Conservation (phyloP, 2,797 vertebrate species). For the Pteropus rufus region DNA sequence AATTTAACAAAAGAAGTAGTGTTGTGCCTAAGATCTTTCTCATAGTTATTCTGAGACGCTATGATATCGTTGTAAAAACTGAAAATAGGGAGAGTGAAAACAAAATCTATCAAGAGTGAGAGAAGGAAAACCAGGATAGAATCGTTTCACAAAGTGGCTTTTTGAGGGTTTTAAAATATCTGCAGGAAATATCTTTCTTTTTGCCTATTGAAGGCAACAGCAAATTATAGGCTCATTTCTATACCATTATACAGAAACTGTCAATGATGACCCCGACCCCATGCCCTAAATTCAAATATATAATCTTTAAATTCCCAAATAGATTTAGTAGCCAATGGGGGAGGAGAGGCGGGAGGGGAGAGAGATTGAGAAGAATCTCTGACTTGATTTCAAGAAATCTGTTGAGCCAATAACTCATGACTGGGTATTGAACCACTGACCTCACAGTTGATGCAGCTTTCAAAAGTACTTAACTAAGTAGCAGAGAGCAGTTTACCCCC, state of each 20-base stretch:
- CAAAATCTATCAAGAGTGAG: too few species aligned
- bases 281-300: background rate
- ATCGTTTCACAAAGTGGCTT: background rate
- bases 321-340: background rate
- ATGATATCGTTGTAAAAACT: background rate
- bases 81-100: background rate
- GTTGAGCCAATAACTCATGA: background rate
- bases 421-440: conserved; percentile 34
- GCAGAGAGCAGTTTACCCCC: conserved; percentile 45
- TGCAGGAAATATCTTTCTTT: background rate
- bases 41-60: background rate
- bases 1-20: conserved; percentile 13
- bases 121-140: background rate
- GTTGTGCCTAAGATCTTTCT: background rate
- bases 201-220: background rate
- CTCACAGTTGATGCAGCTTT: conserved; percentile 43
- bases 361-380: background rate
- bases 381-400: background rate
- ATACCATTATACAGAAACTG: background rate
- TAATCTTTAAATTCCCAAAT: background rate
- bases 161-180: background rate
- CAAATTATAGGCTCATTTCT: background rate
- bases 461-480: conserved; percentile 64
- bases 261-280: background rate
- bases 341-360: background rate